Conservation (phyloP, 2,888 invertebrate genomes). For the Noctua janthe region DNA sequence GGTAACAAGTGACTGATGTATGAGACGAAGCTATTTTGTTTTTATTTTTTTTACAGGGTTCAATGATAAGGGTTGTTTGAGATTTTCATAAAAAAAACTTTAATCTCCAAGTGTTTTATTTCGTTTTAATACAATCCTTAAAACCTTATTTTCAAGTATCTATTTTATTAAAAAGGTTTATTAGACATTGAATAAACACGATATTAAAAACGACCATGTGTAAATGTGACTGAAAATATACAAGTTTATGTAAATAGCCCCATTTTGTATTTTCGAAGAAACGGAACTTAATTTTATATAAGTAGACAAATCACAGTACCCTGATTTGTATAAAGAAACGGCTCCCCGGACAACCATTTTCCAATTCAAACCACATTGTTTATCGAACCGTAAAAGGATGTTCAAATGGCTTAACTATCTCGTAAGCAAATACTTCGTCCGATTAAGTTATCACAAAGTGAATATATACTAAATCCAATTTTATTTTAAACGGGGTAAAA, state of each 20-base stretch:
- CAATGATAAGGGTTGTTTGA: background rate
- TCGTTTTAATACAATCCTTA: background rate
- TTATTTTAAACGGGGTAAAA: conserved; percentile 70
- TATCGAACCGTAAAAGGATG: conserved; percentile 57
- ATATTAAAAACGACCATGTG: background rate
- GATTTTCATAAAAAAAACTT: background rate
- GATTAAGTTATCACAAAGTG: conserved; percentile 62
- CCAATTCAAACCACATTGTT: conserved; percentile 47
- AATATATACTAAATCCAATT: conserved; percentile 73
- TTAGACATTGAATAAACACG: background rate
- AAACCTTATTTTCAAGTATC: background rate
- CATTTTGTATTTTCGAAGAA: conserved; percentile 2
- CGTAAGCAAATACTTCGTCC: conserved; percentile 53
- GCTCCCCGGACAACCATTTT: conserved; percentile 38
- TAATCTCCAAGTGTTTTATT: background rate
- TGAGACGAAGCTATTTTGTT: conserved; percentile 3
- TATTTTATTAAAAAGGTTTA: background rate
- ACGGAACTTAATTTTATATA: conserved; percentile 1
- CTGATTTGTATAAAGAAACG: conserved; percentile 36
- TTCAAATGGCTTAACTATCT: conserved; percentile 51
- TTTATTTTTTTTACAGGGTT: conserved; percentile 10
- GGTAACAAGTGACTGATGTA: conserved; percentile 51
- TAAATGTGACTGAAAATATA: background rate
- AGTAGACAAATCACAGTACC: conserved; percentile 15
- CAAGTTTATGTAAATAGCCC: background rate